These are phyloP conservation scores for Thera britannica DNA, from an alignment of 2,888 invertebrate genomes.

Conservation along the genomic window DNA sequence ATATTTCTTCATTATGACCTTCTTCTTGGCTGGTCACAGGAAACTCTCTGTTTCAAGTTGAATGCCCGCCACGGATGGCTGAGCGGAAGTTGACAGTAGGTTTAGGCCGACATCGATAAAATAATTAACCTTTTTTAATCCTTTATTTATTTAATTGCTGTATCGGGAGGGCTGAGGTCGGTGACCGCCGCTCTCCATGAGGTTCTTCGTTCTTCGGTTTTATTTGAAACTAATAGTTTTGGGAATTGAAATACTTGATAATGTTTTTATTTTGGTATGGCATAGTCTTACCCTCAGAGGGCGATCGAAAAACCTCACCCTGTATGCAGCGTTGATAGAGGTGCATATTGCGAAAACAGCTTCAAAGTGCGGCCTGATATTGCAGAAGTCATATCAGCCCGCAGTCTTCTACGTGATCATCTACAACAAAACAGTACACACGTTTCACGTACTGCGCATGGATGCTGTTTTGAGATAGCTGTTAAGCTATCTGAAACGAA, in stretches of 20 bases:
- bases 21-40: slow-evolving; percentile 51
- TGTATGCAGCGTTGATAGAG: too few species aligned
- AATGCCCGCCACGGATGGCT: slow-evolving; percentile 55
- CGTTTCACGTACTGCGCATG: too few species aligned
- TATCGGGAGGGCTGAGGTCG: slow-evolving; percentile 36
- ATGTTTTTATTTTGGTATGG: too few species aligned
- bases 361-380: too few species aligned
- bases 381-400: too few species aligned
- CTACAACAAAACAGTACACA: too few species aligned
- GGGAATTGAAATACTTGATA: not conserved
- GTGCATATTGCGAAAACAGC: too few species aligned
- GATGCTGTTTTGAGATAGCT: too few species aligned
- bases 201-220: slow-evolving; percentile 21
- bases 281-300: too few species aligned
- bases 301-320: too few species aligned
- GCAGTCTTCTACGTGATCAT: too few species aligned
- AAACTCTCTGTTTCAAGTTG: slow-evolving; percentile 61
- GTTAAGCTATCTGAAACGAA: too few species aligned
- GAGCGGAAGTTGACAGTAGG: slow-evolving; percentile 43
- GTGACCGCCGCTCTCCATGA: slow-evolving; percentile 20
- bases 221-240: slow-evolving; percentile 13
- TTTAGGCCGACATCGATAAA: slow-evolving; percentile 43
- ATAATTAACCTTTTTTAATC: slow-evolving; percentile 43
- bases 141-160: slow-evolving; percentile 44
- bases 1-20: slow-evolving; percentile 65